These are phyloP conservation scores for Hylaea fasciaria DNA, from an alignment of 2,888 invertebrate genomes.

Conservation along the genomic window DNA sequence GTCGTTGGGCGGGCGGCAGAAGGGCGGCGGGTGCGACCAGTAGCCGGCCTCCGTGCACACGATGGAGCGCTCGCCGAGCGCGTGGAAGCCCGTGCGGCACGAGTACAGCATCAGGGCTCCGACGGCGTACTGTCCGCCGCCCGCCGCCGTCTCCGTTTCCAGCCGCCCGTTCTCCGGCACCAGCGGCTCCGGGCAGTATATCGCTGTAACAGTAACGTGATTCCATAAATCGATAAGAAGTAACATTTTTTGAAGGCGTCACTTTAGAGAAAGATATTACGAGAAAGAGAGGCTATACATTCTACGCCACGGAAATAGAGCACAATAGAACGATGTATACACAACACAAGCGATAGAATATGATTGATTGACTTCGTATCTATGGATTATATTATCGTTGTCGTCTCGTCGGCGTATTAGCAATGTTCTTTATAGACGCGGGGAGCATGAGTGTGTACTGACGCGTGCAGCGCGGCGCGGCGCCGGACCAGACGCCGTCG, in stretches of 20 bases:
- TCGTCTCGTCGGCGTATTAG: no score
- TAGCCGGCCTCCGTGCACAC: slow-evolving; percentile 95
- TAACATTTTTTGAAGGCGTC: no score
- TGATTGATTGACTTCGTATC: no score
- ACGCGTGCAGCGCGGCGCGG: slow-evolving; percentile 91
- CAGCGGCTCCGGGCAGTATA: slow-evolving; percentile 91
- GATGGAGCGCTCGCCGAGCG: slow-evolving; percentile 90
- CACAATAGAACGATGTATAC: no score
- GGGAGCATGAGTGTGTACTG: slow-evolving; percentile 54
- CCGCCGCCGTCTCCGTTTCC: slow-evolving; percentile 65
- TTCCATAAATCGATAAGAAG: no score
- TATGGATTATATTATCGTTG: no score
- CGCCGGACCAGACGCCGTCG: slow-evolving; percentile 92
- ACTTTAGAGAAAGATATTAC: no score
- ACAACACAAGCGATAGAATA: no score
- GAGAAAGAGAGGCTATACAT: no score
- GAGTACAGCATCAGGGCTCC: slow-evolving; percentile 93
- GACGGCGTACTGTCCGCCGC: slow-evolving; percentile 88
- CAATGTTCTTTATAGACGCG: no score
- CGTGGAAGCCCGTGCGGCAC: slow-evolving; percentile 61
- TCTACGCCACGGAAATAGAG: no score
- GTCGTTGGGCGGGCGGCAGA: slow-evolving; percentile 85
- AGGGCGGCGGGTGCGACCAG: slow-evolving; percentile 94
- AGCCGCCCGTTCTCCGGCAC: slow-evolving; percentile 88
- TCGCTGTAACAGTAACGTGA: slow-evolving; percentile 89